Evolutionary conservation across 1,140 invertebrate genomes (phyloP).

Genomic region (Gyrodactylus bullatarudis): DNA sequence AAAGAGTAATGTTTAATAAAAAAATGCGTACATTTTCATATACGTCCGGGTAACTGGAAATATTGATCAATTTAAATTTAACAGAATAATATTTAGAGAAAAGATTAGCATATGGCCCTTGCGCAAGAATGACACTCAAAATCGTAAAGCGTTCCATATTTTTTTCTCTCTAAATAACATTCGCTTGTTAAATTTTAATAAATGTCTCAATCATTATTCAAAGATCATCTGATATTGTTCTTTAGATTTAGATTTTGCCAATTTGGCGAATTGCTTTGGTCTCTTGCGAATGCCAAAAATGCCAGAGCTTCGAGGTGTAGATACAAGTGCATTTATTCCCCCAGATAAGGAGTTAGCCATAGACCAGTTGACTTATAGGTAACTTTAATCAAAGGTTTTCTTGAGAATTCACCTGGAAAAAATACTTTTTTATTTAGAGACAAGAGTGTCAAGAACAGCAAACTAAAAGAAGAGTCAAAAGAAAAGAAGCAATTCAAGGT

Average conservation of each 20-base stretch:
- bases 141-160: too few species aligned
- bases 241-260: conserved; percentile 44
- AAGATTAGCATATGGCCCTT: too few species aligned
- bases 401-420: not conserved
- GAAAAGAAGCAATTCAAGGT: not conserved
- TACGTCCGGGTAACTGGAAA: too few species aligned
- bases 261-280: conserved; percentile 50
- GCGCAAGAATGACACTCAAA: too few species aligned
- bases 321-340: conserved; percentile 13
- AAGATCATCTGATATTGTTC: conserved; percentile 3
- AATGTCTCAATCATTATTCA: not conserved
- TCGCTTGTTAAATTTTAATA: not conserved
- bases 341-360: not conserved
- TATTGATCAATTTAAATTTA: too few species aligned
- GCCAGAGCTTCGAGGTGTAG: conserved; percentile 44
- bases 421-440: too few species aligned
- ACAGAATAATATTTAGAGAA: too few species aligned
- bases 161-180: not conserved
- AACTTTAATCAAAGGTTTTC: not conserved
- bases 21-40: too few species aligned
- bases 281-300: conserved; percentile 57
- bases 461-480: not conserved
- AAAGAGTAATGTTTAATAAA: too few species aligned
- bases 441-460: not conserved
- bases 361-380: not conserved